A percentile compares a stretch with the other conserved stretches of the same genome.
Evolutionary conservation across 2,888 invertebrate species (phyloP).

Genomic region (Salticus scenicus): DNA sequence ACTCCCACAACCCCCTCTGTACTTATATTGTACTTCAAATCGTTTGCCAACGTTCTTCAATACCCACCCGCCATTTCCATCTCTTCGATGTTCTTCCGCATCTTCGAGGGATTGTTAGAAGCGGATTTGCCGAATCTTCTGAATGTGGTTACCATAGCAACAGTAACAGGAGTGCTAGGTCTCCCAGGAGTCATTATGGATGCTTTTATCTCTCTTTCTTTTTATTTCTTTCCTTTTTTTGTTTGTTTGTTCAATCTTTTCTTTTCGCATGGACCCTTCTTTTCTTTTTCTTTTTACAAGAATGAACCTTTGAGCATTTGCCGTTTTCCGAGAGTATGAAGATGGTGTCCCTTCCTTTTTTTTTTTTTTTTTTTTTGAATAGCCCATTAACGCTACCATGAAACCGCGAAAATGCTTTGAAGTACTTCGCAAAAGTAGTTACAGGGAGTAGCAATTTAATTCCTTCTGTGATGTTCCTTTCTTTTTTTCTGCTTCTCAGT

Average conservation of each 20-base stretch:
- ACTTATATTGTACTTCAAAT: conserved; percentile 46
- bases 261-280: background rate
- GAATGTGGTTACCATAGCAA: conserved; percentile 63
- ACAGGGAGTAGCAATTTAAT: background rate
- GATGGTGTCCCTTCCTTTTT: background rate
- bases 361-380: background rate
- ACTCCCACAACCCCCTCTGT: background rate
- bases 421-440: conserved; percentile 46
- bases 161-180: conserved; percentile 32
- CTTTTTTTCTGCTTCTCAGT: background rate
- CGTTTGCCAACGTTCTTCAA: conserved; percentile 51
- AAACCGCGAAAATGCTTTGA: conserved; percentile 41
- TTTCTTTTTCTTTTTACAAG: background rate
- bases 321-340: conserved; percentile 21
- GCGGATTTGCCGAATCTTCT: conserved; percentile 66
- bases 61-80: background rate
- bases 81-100: conserved; percentile 16
- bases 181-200: conserved; percentile 66
- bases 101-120: conserved; percentile 55
- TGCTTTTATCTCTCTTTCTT: conserved; percentile 31
- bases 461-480: background rate
- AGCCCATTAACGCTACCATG: conserved; percentile 51
- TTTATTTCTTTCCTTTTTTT: conserved; percentile 19
- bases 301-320: background rate
- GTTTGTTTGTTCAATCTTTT: background rate